Evolutionary conservation across 2,113 vertebrate species (phyloP).

Genomic region (Prochilodus magdalenae): DNA sequence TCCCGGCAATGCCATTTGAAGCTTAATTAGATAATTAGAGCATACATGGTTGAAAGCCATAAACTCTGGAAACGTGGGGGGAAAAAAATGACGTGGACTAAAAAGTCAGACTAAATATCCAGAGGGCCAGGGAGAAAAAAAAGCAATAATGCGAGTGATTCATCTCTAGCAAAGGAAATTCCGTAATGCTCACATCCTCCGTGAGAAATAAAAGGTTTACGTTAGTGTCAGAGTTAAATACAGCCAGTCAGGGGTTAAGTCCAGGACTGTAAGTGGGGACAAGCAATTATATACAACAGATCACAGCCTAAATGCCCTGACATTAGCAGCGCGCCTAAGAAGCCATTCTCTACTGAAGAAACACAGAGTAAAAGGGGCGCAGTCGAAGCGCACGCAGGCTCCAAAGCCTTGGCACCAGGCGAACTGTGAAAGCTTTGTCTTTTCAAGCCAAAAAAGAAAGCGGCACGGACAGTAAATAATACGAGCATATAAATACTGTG

Average conservation of each 20-base stretch:
- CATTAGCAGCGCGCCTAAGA: constrained; percentile 1
- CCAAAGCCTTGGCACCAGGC: constrained; percentile 12
- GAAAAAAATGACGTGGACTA: constrained; percentile 20
- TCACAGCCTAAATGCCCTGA: constrained; percentile 15
- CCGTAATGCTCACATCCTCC: constrained; percentile 41
- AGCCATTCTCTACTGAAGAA: constrained; percentile 3
- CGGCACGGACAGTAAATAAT: constrained; percentile 41
- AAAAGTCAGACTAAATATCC: constrained; percentile 30
- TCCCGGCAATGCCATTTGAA: not conserved
- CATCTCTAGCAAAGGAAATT: constrained; percentile 53
- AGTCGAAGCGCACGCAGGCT: constrained; percentile 26
- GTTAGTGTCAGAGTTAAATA: constrained; percentile 32
- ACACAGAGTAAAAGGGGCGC: not conserved
- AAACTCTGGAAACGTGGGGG: constrained; percentile 9
- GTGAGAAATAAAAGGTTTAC: constrained; percentile 43
- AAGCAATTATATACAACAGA: constrained; percentile 29
- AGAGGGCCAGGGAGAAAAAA: constrained; percentile 6
- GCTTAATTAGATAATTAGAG: not conserved
- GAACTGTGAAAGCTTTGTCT: constrained; percentile 42
- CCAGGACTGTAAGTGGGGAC: not conserved
- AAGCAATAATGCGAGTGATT: constrained; percentile 41
- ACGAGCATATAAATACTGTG: constrained; percentile 13
- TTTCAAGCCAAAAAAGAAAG: constrained; percentile 28
- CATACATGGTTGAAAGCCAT: not conserved
- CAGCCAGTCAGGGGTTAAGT: constrained; percentile 11